phyloP scores from a whole-genome alignment of 1,140 invertebrate genomes.

The Papilio xuthus region DNA sequence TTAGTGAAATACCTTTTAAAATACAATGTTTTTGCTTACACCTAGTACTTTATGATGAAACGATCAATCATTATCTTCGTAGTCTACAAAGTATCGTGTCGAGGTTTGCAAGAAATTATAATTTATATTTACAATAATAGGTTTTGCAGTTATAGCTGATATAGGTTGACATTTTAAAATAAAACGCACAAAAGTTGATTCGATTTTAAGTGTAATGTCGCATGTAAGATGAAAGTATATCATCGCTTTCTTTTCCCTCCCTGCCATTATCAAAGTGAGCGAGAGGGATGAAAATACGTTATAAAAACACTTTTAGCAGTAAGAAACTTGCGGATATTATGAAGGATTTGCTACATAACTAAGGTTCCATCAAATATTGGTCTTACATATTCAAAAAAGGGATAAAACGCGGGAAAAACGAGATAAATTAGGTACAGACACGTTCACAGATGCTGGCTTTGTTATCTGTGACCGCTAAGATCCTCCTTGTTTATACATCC shows the following conservation, averaged over 20 bases:
- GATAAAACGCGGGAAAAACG: slow-evolving; percentile 61
- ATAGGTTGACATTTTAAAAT: slow-evolving; percentile 19
- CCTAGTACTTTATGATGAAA: slow-evolving; percentile 11
- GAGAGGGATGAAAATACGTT: background rate
- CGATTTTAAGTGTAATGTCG: background rate
- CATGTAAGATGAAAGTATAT: background rate
- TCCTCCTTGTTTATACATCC: slow-evolving; percentile 59
- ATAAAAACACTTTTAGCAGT: background rate
- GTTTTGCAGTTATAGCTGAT: slow-evolving; percentile 12
- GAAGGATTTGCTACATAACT: background rate
- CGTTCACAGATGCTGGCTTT: slow-evolving; percentile 57
- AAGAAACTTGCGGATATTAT: background rate
- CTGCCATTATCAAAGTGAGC: background rate
- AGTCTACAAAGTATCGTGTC: background rate
- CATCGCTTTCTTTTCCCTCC: background rate
- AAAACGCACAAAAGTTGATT: background rate
- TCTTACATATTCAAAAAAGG: slow-evolving; percentile 66
- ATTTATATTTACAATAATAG: slow-evolving; percentile 16
- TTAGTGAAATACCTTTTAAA: slow-evolving; percentile 12
- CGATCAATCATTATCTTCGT: slow-evolving; percentile 4
- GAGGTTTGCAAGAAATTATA: slow-evolving; percentile 25
- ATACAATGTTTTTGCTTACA: slow-evolving; percentile 16
- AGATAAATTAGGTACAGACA: slow-evolving; percentile 59
- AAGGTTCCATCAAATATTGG: slow-evolving; percentile 20
- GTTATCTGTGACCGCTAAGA: slow-evolving; percentile 68